Percentiles rank a stretch among this genome's conserved stretches.
These are phyloP conservation scores for Spisula solida DNA, from an alignment of 2,888 invertebrate species.

Conservation along the genomic window DNA sequence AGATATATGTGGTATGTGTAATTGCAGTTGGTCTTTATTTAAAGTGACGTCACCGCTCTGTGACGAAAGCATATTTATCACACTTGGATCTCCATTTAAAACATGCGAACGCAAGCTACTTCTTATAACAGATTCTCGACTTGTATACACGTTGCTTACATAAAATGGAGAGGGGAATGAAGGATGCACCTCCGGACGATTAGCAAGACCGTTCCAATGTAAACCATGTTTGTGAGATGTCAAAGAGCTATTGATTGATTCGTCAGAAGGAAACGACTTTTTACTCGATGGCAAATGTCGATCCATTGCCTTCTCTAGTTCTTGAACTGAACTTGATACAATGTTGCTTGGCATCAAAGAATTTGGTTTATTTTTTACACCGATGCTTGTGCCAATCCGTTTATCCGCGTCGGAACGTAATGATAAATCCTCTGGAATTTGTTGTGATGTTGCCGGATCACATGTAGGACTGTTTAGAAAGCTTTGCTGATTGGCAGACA, in stretches of 20 bases:
- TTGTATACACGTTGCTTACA: slow-evolving; percentile 96
- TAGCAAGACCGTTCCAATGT: slow-evolving; percentile 94
- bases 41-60: slow-evolving; percentile 93
- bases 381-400: slow-evolving; percentile 19
- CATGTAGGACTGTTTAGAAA: slow-evolving; percentile 43
- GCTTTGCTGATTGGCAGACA: slow-evolving; percentile 48
- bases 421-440: slow-evolving; percentile 64
- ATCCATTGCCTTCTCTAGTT: slow-evolving; percentile 98
- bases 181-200: slow-evolving; percentile 36
- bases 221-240: slow-evolving; percentile 89
- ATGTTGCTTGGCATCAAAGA: slow-evolving; percentile 24
- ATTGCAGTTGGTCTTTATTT: slow-evolving; percentile 72
- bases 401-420: slow-evolving; percentile 47
- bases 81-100: slow-evolving; percentile 82
- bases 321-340: slow-evolving; percentile 92
- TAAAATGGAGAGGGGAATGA: slow-evolving; percentile 88
- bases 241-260: slow-evolving; percentile 30
- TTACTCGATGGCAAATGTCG: slow-evolving; percentile 91
- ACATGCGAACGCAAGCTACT: slow-evolving; percentile 89
- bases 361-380: slow-evolving; percentile 16
- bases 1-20: slow-evolving; percentile 75
- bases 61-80: slow-evolving; percentile 94
- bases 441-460: slow-evolving; percentile 33
- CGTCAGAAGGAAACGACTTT: slow-evolving; percentile 4
- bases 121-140: slow-evolving; percentile 97